Evolutionary conservation across 2,888 invertebrate species (phyloP).

Genomic region (Cosmorhoe ocellata): DNA sequence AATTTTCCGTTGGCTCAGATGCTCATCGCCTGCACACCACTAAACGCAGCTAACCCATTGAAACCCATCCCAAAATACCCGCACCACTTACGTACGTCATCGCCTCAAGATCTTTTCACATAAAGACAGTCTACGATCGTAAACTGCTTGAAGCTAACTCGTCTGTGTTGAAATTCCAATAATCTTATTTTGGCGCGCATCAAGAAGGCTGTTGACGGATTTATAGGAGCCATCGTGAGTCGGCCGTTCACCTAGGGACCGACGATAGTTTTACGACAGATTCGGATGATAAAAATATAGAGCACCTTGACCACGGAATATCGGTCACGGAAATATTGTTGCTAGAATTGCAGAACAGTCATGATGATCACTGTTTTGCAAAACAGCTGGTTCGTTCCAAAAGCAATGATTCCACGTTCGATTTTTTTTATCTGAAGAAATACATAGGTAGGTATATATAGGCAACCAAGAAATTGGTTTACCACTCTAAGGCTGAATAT

Average conservation of each 20-base stretch:
- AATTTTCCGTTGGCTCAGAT: background rate
- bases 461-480: no score
- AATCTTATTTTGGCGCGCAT: slow-evolving; percentile 82
- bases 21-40: background rate
- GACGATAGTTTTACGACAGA: slow-evolving; percentile 73
- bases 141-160: slow-evolving; percentile 59
- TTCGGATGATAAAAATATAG: slow-evolving; percentile 70
- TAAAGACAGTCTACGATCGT: slow-evolving; percentile 61
- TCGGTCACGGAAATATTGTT: slow-evolving; percentile 43
- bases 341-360: background rate
- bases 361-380: background rate
- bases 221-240: slow-evolving; percentile 74
- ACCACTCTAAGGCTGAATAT: no score
- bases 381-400: slow-evolving; percentile 1
- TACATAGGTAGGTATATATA: no score
- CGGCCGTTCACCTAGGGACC: slow-evolving; percentile 77
- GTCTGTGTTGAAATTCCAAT: slow-evolving; percentile 78
- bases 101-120: slow-evolving; percentile 50
- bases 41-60: slow-evolving; percentile 33
- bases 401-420: no score
- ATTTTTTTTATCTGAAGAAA: no score
- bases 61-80: slow-evolving; percentile 57
- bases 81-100: slow-evolving; percentile 71
- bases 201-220: slow-evolving; percentile 75
- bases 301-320: slow-evolving; percentile 65